Evolutionary conservation across 30 jellyfish, hydroid and myxozoan species (phyloP).

Genomic region (Clytia hemisphaerica): DNA sequence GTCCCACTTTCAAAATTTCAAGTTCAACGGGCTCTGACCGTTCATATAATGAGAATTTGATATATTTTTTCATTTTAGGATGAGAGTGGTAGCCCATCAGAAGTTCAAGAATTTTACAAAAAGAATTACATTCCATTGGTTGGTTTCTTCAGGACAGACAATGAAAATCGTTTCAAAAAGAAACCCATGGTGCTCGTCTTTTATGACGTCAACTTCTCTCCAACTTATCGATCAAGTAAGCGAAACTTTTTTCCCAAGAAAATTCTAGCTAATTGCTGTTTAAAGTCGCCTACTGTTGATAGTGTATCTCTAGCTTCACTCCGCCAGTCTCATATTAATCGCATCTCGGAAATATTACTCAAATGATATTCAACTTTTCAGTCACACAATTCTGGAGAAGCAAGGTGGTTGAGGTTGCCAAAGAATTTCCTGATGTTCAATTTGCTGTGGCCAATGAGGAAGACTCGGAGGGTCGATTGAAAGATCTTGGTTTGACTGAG

Average conservation of each 20-base stretch:
- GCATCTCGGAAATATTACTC: no score
- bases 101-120: constrained; percentile 51
- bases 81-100: constrained; percentile 39
- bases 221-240: constrained; percentile 88
- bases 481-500: constrained; percentile 83
- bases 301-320: no score
- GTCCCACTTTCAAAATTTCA: no score
- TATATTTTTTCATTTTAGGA: constrained; percentile 48
- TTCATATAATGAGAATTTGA: no score
- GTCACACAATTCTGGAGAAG: constrained; percentile 98
- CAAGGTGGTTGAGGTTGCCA: constrained; percentile 83
- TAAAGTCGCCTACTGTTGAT: no score
- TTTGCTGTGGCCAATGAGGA: constrained; percentile 97
- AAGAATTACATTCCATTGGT: constrained; percentile 82
- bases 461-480: constrained; percentile 47
- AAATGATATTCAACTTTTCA: no score
- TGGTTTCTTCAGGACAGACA: constrained; percentile 76
- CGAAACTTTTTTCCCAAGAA: neutral
- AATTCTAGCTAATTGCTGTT: neutral
- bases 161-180: constrained; percentile 75
- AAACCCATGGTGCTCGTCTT: constrained; percentile 86
- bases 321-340: no score
- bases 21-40: no score
- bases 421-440: constrained; percentile 65
- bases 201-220: constrained; percentile 93